Evolutionary conservation across 2,113 vertebrate genomes (phyloP).

Genomic region (Menidia beryllina): DNA sequence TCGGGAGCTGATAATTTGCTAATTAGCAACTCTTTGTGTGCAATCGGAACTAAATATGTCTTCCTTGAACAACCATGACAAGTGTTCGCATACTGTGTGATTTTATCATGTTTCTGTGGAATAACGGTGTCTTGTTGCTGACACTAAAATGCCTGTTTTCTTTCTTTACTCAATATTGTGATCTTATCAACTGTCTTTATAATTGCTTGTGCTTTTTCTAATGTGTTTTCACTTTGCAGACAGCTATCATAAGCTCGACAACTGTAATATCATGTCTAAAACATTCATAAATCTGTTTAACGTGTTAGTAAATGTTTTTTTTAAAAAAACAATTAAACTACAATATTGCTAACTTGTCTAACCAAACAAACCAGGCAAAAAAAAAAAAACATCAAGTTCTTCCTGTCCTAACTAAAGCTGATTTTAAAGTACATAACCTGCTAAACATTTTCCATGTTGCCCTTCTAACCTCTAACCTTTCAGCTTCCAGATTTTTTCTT

Average conservation of each 20-base stretch:
- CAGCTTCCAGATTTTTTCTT: slow-evolving; percentile 85
- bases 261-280: slow-evolving; percentile 75
- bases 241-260: slow-evolving; percentile 33
- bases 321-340: slow-evolving; percentile 75
- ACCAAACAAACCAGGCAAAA: slow-evolving; percentile 73
- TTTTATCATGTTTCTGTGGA: slow-evolving; percentile 51
- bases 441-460: slow-evolving; percentile 82
- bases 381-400: slow-evolving; percentile 71
- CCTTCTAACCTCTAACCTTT: slow-evolving; percentile 88
- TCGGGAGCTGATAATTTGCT: slow-evolving; percentile 27
- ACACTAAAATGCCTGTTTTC: slow-evolving; percentile 36
- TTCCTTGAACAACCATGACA: slow-evolving; percentile 75
- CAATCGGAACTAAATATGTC: slow-evolving; percentile 55
- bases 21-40: slow-evolving; percentile 35
- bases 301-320: slow-evolving; percentile 49
- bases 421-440: slow-evolving; percentile 82
- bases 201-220: slow-evolving; percentile 52
- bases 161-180: slow-evolving; percentile 30
- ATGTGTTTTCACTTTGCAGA: slow-evolving; percentile 46
- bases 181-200: slow-evolving; percentile 38
- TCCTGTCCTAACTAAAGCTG: slow-evolving; percentile 79
- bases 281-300: slow-evolving; percentile 84
- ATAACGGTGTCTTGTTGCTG: slow-evolving; percentile 48
- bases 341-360: slow-evolving; percentile 78
- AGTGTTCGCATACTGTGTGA: slow-evolving; percentile 50